Base-by-base conservation (phyloP, 1,140 invertebrate genomes). In the Plodia interpunctella region DNA sequence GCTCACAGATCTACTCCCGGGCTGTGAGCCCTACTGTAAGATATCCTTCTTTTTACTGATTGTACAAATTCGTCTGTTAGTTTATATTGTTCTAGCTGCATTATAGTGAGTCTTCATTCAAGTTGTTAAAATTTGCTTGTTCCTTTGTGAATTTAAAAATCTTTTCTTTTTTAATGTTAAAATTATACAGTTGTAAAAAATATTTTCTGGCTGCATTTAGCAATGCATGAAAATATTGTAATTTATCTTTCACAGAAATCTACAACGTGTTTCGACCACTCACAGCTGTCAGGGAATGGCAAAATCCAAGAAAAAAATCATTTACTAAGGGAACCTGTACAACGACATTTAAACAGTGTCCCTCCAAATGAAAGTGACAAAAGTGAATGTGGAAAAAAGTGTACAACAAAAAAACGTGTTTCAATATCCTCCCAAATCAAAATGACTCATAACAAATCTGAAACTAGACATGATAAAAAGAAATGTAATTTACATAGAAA, bases 381-480 rank as follows among this genome's bases (percentile, higher is more conserved):
- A 52, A 74, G 62, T 63, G 58, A 63, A 1, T 79, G 76, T 65
- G 62, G 59, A 21, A 83, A 80, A 76, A 55, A 67, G 50, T 83
- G 78, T 60, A 74, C 65, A 55, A 66, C 69, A 59, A 88, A 84
- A 76, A 86, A 86, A 71, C 75, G 80, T 51, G 32, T 86, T 30
- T 86, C 84, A 55, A 67, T 88, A 59, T 72, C 83, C 25, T 66
- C 76, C 1, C 86, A 87, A 73, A 80, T 87, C 60, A 88, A 88
- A 57, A 85, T 76, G 32, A 86, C 75, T 8, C 82, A 88, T 57
- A 88, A 88, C 25, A 88, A 88, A 80, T 88, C 86, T 1, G 86
- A 87, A 63, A 84, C 78, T 19, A 80, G 83, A 66, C 75, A 78
- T 2, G 87, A 88, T 70, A 72, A 79, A 30, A 84, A 86, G 63